A percentile compares a stretch with the other conserved stretches of the same genome.
Conservation (phyloP, 2,113 vertebrate species). For the Turdus rufiventris region DNA sequence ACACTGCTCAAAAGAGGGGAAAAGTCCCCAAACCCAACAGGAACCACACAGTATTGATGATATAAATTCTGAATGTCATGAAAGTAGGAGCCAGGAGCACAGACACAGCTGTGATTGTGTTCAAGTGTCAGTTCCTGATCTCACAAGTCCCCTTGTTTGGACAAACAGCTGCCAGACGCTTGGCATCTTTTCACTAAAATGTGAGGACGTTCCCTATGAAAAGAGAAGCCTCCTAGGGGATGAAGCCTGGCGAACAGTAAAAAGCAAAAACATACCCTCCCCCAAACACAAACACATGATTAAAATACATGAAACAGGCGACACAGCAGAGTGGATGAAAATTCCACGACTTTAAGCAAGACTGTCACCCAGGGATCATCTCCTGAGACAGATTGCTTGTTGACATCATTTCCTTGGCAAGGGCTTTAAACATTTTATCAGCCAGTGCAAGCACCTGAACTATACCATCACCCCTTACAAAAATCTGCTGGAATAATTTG, state of each 20-base stretch:
- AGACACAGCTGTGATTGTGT: background rate
- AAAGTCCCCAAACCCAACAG: background rate
- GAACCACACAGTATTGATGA: background rate
- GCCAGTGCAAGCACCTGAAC: constrained; percentile 29
- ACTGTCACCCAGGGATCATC: background rate
- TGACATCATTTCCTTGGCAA: constrained; percentile 48
- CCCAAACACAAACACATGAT: background rate
- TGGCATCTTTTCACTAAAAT: background rate
- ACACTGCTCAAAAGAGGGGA: background rate
- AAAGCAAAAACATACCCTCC: background rate
- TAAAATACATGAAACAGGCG: constrained; percentile 21
- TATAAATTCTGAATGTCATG: background rate
- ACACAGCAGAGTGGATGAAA: background rate
- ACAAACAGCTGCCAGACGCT: background rate
- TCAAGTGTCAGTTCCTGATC: background rate
- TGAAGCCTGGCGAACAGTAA: background rate
- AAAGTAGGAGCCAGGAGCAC: background rate
- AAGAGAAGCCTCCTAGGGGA: background rate
- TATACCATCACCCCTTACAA: constrained; percentile 1
- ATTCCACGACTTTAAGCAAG: background rate
- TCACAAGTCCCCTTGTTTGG: background rate
- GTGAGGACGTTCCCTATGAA: background rate
- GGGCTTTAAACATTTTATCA: constrained; percentile 35
- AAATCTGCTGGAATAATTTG: constrained; percentile 22
- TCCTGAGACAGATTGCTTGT: background rate